phyloP scores from a whole-genome alignment of 2,797 vertebrate genomes.

The Cryptoprocta ferox region DNA sequence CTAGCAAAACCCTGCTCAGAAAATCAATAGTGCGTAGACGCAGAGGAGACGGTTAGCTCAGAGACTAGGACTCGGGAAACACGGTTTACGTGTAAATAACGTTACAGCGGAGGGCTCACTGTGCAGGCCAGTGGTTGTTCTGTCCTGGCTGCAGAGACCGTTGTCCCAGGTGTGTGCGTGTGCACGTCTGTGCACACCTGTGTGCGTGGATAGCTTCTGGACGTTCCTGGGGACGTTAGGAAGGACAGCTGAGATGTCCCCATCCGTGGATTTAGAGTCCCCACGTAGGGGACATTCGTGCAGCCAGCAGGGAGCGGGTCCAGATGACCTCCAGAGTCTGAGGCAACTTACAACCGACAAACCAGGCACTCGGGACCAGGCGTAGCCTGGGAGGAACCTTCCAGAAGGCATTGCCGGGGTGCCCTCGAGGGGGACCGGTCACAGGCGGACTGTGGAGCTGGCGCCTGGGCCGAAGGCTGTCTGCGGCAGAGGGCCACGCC shows the following conservation, averaged over 20 bases:
- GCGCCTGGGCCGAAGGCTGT: neutral
- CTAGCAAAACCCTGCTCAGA: neutral
- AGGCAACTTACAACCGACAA: neutral
- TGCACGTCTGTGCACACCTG: accelerated
- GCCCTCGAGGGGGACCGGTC: accelerated
- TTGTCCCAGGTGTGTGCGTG: neutral
- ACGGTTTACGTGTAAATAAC: neutral
- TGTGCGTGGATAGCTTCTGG: neutral
- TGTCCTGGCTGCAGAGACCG: too few species aligned
- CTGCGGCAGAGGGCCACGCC: neutral
- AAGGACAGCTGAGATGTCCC: neutral
- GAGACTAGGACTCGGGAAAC: neutral
- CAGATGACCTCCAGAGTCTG: neutral
- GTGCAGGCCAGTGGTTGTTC: neutral
- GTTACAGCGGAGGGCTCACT: neutral
- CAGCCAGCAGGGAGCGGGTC: neutral
- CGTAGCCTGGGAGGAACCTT: too few species aligned
- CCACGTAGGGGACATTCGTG: too few species aligned
- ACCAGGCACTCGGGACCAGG: too few species aligned
- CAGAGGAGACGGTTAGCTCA: neutral
- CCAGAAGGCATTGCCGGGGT: neutral
- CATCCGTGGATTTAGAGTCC: neutral
- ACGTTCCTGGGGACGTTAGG: neutral
- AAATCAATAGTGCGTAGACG: neutral
- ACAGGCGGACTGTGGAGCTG: neutral